Evolutionary conservation across 2,888 invertebrate genomes (phyloP), one percentile per base, ranked within the genome.

Genomic region (Ethmia dodecea): DNA sequence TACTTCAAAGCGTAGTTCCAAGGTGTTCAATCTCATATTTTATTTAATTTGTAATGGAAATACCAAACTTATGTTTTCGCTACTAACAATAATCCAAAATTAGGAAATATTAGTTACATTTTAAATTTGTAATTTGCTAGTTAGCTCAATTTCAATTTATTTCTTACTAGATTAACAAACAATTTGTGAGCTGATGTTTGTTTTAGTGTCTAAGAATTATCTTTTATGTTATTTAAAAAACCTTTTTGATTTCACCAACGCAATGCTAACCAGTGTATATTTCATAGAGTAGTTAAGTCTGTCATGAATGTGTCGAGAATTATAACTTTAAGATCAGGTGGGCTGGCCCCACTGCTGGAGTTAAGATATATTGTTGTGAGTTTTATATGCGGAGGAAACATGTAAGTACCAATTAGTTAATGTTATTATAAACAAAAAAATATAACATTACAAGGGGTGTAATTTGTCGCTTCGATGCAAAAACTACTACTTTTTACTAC

Each of bases 261-360:
- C n/a, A n/a, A n/a, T n/a, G n/a, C n/a, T n/a, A n/a, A n/a, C n/a
- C n/a, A n/a, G 18, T 38, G 30, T 39, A 35, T 43, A 34, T 41
- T 32, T 31, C 8, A 13, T 30, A 9, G 5, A 31, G 32, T 11
- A 13, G 15, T 38, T 57, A 55, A 54, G 56, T 58, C 47, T 48
- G 50, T 56, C 47, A 57, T 60, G 26, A 10, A 8, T 18, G 18
- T 18, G 63, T 66, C 69, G 61, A 63, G 49, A 55, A n/a, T 55
- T 55, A 55, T 64, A 65, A 60, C 50, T 56, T 49, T 49, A 64
- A 68, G 66, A 48, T 54, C 55, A 59, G 58, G 72, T 71, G 81
- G 84, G 83, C 84, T 81, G 84, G 83, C 61, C 74, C 84, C 74
- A 58, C 61, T 60, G 63, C 58, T 64, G 67, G 58, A 67, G 52